These are phyloP conservation scores for Xylocopa sonorina DNA, from an alignment of 1,140 invertebrate genomes.

Conservation along the genomic window DNA sequence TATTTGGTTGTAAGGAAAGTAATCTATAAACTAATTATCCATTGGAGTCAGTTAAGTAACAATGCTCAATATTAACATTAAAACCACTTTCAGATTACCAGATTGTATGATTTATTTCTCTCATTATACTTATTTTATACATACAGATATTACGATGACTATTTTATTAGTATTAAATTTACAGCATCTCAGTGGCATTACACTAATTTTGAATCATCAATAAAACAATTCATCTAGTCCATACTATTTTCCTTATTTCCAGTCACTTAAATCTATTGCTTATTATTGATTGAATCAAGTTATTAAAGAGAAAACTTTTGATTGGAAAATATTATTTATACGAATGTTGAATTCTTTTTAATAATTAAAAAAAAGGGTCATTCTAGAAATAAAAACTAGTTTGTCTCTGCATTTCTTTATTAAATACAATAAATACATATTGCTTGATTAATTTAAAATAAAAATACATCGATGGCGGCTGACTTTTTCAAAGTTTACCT, in stretches of 20 bases:
- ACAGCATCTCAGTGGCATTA: neutral
- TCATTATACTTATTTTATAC: neutral
- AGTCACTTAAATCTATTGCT: constrained; percentile 2
- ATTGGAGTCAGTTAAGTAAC: neutral
- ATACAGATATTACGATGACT: neutral
- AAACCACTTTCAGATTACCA: neutral
- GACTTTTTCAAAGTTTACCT: no score
- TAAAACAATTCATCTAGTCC: constrained; percentile 32
- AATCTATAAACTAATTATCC: neutral
- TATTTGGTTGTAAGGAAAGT: neutral
- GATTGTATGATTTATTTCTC: neutral
- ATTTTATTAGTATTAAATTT: neutral
- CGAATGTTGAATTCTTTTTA: neutral
- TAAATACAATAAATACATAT: neutral
- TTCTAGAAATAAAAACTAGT: neutral
- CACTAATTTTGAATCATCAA: constrained; percentile 19
- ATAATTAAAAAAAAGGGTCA: neutral
- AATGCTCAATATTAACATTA: neutral
- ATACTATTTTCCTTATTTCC: constrained; percentile 11
- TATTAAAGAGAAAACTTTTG: neutral
- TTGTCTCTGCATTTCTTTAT: neutral
- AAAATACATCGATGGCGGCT: no score
- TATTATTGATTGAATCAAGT: constrained; percentile 3
- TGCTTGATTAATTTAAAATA: neutral
- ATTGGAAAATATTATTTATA: neutral